phyloP scores from a whole-genome alignment of 2,797 vertebrate genomes.

The Sebastes cheni region DNA sequence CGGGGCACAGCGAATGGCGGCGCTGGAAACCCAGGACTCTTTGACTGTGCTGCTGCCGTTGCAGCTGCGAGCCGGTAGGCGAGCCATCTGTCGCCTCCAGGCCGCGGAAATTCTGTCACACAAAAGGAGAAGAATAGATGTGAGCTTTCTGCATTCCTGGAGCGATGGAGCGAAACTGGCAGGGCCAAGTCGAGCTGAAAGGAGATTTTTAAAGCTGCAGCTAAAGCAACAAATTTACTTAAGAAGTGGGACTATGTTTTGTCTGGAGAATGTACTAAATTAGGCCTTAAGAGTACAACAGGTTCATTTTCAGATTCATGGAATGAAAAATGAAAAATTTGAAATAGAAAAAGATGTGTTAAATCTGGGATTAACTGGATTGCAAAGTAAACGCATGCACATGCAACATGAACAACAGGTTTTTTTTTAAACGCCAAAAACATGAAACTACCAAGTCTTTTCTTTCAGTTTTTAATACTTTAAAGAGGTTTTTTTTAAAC shows the following conservation, averaged over 20 bases:
- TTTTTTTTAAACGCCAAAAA: background rate
- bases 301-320: background rate
- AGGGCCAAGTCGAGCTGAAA: background rate
- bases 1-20: conserved; percentile 82
- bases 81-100: conserved; percentile 72
- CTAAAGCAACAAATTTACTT: background rate
- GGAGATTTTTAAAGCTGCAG: conserved; percentile 7
- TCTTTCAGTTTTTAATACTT: background rate
- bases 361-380: background rate
- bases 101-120: conserved; percentile 76
- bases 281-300: background rate
- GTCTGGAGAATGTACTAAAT: background rate
- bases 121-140: conserved; percentile 43
- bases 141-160: conserved; percentile 44
- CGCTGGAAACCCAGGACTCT: conserved; percentile 78
- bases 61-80: conserved; percentile 39
- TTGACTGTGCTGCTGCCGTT: conserved; percentile 53
- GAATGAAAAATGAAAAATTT: background rate
- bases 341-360: background rate
- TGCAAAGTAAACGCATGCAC: background rate
- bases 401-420: background rate
- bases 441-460: background rate
- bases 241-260: background rate
- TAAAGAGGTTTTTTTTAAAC: background rate
- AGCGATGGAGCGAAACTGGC: conserved; percentile 25